Evolutionary conservation across 2,113 vertebrate species (phyloP).

Genomic region (Thomomys bottae): DNA sequence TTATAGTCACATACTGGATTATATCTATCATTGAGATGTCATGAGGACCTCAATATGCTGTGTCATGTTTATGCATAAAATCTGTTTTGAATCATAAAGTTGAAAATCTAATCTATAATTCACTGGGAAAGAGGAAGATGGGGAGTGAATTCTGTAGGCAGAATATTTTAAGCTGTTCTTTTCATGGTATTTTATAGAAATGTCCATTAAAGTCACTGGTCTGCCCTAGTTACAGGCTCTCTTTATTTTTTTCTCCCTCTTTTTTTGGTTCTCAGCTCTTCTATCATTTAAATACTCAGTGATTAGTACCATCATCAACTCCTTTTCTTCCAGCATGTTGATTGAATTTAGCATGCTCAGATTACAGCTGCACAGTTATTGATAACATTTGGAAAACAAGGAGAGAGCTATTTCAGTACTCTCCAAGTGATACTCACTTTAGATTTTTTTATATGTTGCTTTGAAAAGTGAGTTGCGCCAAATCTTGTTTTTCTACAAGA

Average conservation of each 20-base stretch:
- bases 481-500: conserved; percentile 25
- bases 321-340: conserved; percentile 52
- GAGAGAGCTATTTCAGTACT: conserved; percentile 64
- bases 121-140: conserved; percentile 1
- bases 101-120: neutral
- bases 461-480: conserved; percentile 11
- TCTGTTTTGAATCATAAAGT: neutral
- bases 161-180: conserved; percentile 33
- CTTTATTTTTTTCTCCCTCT: conserved; percentile 35
- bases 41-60: neutral
- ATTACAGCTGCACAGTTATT: conserved; percentile 73
- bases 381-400: conserved; percentile 49
- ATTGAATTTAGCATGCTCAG: conserved; percentile 51
- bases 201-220: conserved; percentile 17
- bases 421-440: conserved; percentile 17
- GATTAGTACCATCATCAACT: conserved; percentile 65
- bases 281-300: conserved; percentile 49
- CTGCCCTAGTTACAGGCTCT: conserved; percentile 50
- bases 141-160: neutral
- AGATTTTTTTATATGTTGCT: conserved; percentile 39
- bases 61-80: neutral
- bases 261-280: conserved; percentile 26
- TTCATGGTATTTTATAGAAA: conserved; percentile 10
- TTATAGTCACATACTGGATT: neutral
- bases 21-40: neutral